These are phyloP conservation scores for Caenorhabditis zanzibari DNA, from an alignment of 2,888 invertebrate species.

Conservation along the genomic window DNA sequence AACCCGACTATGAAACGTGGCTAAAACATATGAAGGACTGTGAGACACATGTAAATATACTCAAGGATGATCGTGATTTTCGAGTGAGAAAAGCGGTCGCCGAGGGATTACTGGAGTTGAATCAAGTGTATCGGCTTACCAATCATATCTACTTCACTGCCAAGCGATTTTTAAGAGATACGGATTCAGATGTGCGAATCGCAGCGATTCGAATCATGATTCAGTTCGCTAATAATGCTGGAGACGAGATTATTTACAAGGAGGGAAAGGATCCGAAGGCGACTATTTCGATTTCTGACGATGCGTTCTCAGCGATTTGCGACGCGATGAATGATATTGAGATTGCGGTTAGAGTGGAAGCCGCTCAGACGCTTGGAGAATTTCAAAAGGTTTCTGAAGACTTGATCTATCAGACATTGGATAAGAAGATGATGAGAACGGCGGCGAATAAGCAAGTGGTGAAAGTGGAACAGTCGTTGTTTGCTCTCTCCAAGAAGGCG, in stretches of 20 bases:
- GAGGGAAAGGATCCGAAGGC: neutral
- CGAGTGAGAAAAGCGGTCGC: constrained; percentile 70
- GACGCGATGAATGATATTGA: constrained; percentile 94
- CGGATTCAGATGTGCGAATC: constrained; percentile 67
- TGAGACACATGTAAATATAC: constrained; percentile 49
- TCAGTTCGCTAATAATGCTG: constrained; percentile 49
- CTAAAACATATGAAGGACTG: constrained; percentile 3
- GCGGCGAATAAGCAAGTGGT: constrained; percentile 85
- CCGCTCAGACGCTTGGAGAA: constrained; percentile 86
- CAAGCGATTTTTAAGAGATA: constrained; percentile 64
- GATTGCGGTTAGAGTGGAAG: constrained; percentile 79
- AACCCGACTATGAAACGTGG: neutral
- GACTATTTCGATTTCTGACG: constrained; percentile 86
- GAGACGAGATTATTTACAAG: constrained; percentile 9
- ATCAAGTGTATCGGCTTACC: neutral
- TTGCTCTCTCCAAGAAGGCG: constrained; percentile 53
- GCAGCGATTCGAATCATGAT: constrained; percentile 66
- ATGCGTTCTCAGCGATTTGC: constrained; percentile 96
- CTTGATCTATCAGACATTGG: constrained; percentile 95
- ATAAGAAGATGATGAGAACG: constrained; percentile 97
- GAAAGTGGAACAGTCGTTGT: constrained; percentile 57
- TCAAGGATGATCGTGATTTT: constrained; percentile 66
- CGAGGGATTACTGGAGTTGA: constrained; percentile 51
- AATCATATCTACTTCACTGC: constrained; percentile 40
- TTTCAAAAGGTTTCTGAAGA: constrained; percentile 92